A percentile compares a stretch with the other conserved stretches of the same genome.
Conservation (phyloP, 1,140 invertebrate species). For the Cyphomyrmex costatus region DNA sequence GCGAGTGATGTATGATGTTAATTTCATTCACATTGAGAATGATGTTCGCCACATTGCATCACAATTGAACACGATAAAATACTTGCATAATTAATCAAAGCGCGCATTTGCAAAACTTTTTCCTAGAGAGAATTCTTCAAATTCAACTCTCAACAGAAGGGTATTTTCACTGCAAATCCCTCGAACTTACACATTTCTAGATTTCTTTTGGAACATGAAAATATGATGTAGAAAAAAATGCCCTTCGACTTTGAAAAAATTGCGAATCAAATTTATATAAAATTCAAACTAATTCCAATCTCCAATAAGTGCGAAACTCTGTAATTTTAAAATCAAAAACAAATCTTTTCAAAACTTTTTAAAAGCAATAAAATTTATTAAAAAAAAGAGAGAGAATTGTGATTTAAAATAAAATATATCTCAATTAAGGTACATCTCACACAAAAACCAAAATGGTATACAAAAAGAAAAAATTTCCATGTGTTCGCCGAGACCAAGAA, state of each 20-base stretch:
- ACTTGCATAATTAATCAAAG: constrained; percentile 1
- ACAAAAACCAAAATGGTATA: not conserved
- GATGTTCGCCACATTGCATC: constrained; percentile 15
- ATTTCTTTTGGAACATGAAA: not conserved
- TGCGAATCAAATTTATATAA: not conserved
- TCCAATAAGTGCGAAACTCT: not conserved
- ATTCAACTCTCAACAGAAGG: not conserved
- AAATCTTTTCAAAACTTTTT: too few relatives aligned
- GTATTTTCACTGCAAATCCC: not conserved
- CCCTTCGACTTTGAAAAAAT: not conserved
- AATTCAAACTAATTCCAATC: not conserved
- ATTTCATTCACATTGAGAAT: constrained; percentile 30
- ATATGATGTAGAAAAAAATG: not conserved
- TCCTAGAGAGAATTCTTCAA: not conserved
- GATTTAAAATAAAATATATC: not conserved
- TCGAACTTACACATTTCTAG: not conserved
- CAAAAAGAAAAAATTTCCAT: not conserved
- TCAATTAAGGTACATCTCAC: not conserved
- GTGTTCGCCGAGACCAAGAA: not conserved
- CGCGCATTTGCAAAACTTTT: not conserved
- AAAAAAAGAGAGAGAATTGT: not conserved
- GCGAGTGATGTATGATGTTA: constrained; percentile 29
- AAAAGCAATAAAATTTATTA: too few relatives aligned
- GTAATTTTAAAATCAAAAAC: not conserved
- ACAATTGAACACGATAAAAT: constrained; percentile 1